Percentiles rank a stretch among this genome's conserved stretches.
phyloP scores from a whole-genome alignment of 2,113 vertebrate genomes.

The Eulemur rufifrons region DNA sequence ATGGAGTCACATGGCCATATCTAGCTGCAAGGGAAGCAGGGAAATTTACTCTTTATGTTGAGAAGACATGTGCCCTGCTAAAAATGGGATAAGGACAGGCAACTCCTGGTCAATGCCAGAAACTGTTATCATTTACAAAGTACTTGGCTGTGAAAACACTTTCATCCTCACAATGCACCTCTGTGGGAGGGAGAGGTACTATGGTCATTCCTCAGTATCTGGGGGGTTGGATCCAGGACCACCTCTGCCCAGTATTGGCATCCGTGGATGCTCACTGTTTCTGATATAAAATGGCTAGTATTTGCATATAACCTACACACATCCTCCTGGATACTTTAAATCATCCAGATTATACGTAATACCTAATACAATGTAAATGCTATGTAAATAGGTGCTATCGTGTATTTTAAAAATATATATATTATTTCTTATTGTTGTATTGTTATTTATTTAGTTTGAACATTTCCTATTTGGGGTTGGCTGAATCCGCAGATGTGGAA shows the following conservation, averaged over 20 bases:
- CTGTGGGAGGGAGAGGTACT: neutral
- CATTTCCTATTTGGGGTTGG: neutral
- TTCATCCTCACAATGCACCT: neutral
- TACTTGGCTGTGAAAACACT: neutral
- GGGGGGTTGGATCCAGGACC: neutral
- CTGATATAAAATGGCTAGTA: neutral
- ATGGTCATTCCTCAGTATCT: neutral
- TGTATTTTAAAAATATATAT: neutral
- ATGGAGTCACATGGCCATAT: neutral
- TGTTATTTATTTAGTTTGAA: neutral
- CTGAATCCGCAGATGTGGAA: neutral
- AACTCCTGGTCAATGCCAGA: neutral
- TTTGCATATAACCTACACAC: neutral
- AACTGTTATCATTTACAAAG: neutral
- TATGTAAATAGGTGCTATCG: neutral
- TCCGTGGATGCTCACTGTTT: neutral
- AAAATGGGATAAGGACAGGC: neutral
- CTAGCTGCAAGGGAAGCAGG: neutral
- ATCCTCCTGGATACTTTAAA: neutral
- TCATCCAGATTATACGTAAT: neutral
- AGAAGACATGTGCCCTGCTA: neutral
- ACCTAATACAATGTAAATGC: neutral
- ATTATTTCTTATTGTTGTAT: neutral
- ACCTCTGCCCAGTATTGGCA: neutral
- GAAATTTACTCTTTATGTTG: slow-evolving; percentile 22